Percentiles rank a stretch among this genome's conserved stretches.
These are phyloP conservation scores for Novumbra hubbsi DNA, from an alignment of 2,797 vertebrate genomes.

Conservation along the genomic window DNA sequence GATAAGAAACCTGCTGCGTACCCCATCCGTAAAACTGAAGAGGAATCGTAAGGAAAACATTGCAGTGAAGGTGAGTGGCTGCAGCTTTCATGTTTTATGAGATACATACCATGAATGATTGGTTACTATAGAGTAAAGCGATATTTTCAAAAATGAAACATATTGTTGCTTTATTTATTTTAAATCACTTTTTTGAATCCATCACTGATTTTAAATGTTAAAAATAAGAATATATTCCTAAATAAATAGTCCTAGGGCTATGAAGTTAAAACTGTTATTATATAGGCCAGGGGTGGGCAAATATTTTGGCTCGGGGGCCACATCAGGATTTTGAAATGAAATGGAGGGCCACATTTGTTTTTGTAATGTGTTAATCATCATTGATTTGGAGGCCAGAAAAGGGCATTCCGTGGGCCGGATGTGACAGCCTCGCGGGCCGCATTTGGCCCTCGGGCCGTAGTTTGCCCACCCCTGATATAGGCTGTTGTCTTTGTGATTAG, in stretches of 20 bases:
- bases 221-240: neutral
- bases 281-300: too few relatives aligned
- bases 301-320: too few relatives aligned
- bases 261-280: neutral
- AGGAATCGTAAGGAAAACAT: conserved; percentile 50
- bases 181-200: neutral
- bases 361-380: too few relatives aligned
- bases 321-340: too few relatives aligned
- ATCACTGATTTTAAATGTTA: neutral
- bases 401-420: too few relatives aligned
- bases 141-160: too few relatives aligned
- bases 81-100: neutral
- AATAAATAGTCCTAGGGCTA: neutral
- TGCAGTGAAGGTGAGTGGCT: conserved; percentile 8
- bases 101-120: neutral
- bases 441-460: too few relatives aligned
- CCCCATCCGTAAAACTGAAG: conserved; percentile 57
- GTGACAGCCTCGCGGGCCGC: too few relatives aligned
- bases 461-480: too few relatives aligned
- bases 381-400: too few relatives aligned
- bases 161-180: neutral
- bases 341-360: too few relatives aligned
- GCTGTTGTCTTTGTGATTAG: neutral
- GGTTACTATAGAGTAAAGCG: neutral
- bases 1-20: conserved; percentile 67